Base-by-base conservation (phyloP, 1,140 invertebrate species). In the Monomorium pharaonis region DNA sequence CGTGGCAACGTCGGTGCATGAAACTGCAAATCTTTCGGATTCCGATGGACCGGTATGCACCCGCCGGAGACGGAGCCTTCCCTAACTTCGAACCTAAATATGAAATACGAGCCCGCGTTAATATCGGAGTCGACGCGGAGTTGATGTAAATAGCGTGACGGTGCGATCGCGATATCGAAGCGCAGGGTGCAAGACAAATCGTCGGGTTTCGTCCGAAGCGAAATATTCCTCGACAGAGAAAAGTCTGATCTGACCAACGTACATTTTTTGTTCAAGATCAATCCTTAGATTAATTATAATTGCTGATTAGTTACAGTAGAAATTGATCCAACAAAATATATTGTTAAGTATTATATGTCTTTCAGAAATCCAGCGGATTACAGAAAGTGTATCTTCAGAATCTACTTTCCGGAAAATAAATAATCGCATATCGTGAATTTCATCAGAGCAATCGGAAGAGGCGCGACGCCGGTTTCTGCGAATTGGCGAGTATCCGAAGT, bases 1-100 rank as follows among this genome's bases (percentile, higher is more conserved):
- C 86, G 54, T 85, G 83, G 86, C 76, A 56, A 51, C 77, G 81
- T 81, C 30, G 85, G 70, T 90, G 90, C 86, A 87, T 89, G 91
- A 93, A 92, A 90, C 89, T 89, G 88, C 88, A 90, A 92, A 91
- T 92, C 89, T 91, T 90, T 67, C 54, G 84, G 80, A 92, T 93
- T 91, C 84, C 86, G 54, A 84, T 88, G 91, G 89, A 86, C 89
- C 75, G 62, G 84, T 83, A 89, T 89, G 67, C 67, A 83, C 24
- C 18, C 14, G 10, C 67, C 37, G 37, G 24, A 54, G 33, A 47
- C 7, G 37, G n/a, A 21, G 0, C 24, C 14, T 60, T 56, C 37
- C 18, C 12, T 21, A 70, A 78, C 27, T 78, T 65, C 60, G 65
- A 24, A 12, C 12, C 67, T 21, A 83, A 83, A 72, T 72, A 72